Evolutionary conservation across 2,113 vertebrate species (phyloP).

Genomic region (Atrichornis clamosus): DNA sequence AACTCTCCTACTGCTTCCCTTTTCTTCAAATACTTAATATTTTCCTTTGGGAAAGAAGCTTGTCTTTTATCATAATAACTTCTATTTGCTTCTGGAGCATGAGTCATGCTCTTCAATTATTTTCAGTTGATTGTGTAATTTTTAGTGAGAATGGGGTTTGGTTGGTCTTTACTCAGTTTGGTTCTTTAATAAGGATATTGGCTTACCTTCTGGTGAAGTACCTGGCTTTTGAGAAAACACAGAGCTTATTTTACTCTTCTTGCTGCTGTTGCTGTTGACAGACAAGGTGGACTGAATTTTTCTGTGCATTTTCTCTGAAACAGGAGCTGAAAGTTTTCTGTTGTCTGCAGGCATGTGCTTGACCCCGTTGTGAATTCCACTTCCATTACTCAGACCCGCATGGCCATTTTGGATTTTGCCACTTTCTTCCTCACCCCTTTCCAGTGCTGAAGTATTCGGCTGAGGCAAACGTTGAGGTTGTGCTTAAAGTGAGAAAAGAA

Average conservation of each 20-base stretch:
- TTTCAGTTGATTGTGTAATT: constrained; percentile 47
- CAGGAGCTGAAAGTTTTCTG: constrained; percentile 80
- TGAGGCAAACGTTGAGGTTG: constrained; percentile 86
- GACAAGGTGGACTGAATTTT: constrained; percentile 94
- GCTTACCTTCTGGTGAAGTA: constrained; percentile 91
- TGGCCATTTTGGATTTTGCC: constrained; percentile 76
- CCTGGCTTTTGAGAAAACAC: constrained; percentile 85
- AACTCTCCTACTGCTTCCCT: constrained; percentile 14
- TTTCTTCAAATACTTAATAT: constrained; percentile 38
- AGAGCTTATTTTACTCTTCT: constrained; percentile 89
- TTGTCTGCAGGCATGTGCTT: constrained; percentile 66
- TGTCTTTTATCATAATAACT: constrained; percentile 51
- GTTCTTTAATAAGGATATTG: neutral
- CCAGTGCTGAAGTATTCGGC: constrained; percentile 69
- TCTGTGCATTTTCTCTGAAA: constrained; percentile 91
- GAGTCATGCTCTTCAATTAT: constrained; percentile 40
- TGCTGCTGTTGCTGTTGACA: constrained; percentile 87
- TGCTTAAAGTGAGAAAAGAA: constrained; percentile 68
- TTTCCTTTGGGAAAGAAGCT: constrained; percentile 51
- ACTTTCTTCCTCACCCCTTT: constrained; percentile 73
- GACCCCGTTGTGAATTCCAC: constrained; percentile 75
- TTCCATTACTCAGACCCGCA: constrained; percentile 73
- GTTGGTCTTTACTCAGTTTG: neutral
- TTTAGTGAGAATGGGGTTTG: neutral
- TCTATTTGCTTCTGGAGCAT: constrained; percentile 52